Evolutionary conservation across 1,140 invertebrate species (phyloP), one percentile per base, ranked within the genome.

Genomic region (Spodoptera frugiperda): DNA sequence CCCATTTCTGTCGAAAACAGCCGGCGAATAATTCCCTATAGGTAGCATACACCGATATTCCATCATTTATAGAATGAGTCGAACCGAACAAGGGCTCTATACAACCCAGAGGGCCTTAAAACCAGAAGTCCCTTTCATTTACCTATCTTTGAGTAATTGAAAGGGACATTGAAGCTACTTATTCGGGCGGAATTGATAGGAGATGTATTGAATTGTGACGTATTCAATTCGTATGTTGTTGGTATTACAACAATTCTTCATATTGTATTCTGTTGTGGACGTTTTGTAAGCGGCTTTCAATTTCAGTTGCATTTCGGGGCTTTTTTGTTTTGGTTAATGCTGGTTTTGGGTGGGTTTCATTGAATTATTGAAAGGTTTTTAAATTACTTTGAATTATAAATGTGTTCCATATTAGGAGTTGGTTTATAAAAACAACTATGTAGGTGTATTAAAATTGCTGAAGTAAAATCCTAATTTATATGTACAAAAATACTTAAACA

Each of bases 91-190:
- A 81, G 79, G 82, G 77, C 67, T 82, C 78, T 79, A 78, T 86
- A 82, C 81, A 77, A 81, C 76, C 83, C 77, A 76, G 72, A 71
- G 80, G 83, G 76, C 75, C 85, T 87, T 84, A 82, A 82, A 87
- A 85, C 85, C 85, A 84, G 83, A 75, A 77, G 76, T 70, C 79
- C 78, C 80, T 83, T 85, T 84, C 82, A 85, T 87, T 86, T 84
- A 81, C 79, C 79, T 85, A 87, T 82, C 85, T 82, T 81, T 71
- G 73, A 77, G 76, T 84, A 85, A 84, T 85, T 85, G 83, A 83
- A 83, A 78, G 68, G 79, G 80, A 85, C 85, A 84, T 85, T 83
- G 83, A 83, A 59, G 59, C 78, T 75, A 84, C 78, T 82, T 79
- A 79, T 76, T 83, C 83, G 78, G 63, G 63, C 84, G 83, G 80